Conservation (phyloP, 2,113 vertebrate species). For the Leucoraja erinaceus region DNA sequence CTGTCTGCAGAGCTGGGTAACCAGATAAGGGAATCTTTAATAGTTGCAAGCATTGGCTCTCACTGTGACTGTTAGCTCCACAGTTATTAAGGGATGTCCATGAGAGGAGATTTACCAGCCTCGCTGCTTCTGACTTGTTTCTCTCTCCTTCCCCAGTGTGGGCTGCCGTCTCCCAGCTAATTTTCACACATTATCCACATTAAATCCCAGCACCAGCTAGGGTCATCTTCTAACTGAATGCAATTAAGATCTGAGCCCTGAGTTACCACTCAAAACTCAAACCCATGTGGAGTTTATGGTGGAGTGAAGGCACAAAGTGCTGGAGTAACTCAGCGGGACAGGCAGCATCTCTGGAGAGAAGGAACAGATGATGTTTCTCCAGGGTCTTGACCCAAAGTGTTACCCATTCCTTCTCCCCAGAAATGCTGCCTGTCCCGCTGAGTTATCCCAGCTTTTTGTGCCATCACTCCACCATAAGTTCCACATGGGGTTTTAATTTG, state of each 20-base stretch:
- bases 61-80: not conserved
- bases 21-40: not conserved
- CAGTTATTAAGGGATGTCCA: not conserved
- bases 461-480: not conserved
- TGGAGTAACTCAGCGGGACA: too few relatives aligned
- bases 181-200: not conserved
- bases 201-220: not conserved
- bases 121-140: not conserved
- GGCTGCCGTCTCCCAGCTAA: not conserved
- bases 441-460: not conserved
- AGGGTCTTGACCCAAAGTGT: too few relatives aligned
- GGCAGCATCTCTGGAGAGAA: too few relatives aligned
- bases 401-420: too few relatives aligned
- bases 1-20: not conserved
- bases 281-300: too few relatives aligned
- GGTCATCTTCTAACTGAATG: not conserved
- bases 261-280: too few relatives aligned
- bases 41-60: not conserved
- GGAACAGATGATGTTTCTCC: too few relatives aligned
- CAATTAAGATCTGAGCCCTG: too few relatives aligned
- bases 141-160: not conserved
- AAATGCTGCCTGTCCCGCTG: too few relatives aligned
- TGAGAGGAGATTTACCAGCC: not conserved
- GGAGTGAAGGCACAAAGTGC: too few relatives aligned
- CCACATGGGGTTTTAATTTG: not conserved